Base-by-base conservation (phyloP, 2,888 invertebrate genomes). In the Acronicta psi region DNA sequence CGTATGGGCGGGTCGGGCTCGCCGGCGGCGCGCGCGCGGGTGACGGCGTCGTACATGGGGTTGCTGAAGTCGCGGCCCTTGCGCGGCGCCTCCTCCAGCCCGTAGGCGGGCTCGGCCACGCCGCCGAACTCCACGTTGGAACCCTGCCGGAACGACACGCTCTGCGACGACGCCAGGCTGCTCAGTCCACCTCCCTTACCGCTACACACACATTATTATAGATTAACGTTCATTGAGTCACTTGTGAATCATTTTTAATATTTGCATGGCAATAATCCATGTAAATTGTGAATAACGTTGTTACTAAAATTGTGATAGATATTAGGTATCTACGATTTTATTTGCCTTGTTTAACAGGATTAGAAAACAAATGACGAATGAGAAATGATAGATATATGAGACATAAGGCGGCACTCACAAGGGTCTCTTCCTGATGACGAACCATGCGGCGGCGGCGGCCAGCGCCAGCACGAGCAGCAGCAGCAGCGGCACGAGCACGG, bases 41-140 rank as follows among this genome's bases (percentile, higher is more conserved):
- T 96, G 54, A 97, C 97, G 45, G 98, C 98, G 84, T 99, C 99
- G 90, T 99, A 99, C 97, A 99, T 99, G 45, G 99, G 99, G 94
- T 99, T 99, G 83, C 98, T 97, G 94, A 99, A 99, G 91, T 99
- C 99, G 51, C 99, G 95, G 58, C 96, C 96, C 89, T 98, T 98
- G 75, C 96, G 95, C 75, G 87, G 81, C 31, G 81, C 77, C 66
- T 97, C 97, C 80, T 97, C 97, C 79, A 98, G 84, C 52, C 93
- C 96, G 89, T 98, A 98, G 59, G 97, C 97, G 38, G 96, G 96
- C 82, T 97, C 98, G 34, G 96, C 96, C 82, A 86, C 81, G 77
- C 93, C 95, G 37, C 95, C 96, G 92, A 98, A 98, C 91, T 98
- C 98, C 41, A 98, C 98, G 90, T 98, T 98, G 51, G 98, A 98